These are phyloP conservation scores for Drosophila kambysellisi DNA, from an alignment of 2,888 invertebrate genomes.

Conservation along the genomic window DNA sequence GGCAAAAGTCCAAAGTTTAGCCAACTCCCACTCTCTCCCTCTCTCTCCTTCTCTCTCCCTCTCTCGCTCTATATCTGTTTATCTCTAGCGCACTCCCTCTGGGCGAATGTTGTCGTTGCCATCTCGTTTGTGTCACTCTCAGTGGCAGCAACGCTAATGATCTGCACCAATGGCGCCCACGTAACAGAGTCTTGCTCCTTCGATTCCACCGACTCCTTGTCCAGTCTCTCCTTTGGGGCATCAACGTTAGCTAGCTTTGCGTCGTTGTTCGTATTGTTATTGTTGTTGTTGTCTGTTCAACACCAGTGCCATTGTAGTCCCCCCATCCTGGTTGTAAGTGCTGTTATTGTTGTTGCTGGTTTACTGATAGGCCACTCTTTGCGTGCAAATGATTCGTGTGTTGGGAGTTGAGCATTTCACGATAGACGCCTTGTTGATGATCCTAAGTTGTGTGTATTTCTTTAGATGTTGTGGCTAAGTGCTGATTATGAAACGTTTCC, in stretches of 20 bases:
- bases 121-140: slow-evolving; percentile 55
- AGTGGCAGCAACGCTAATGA: slow-evolving; percentile 68
- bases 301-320: slow-evolving; percentile 22
- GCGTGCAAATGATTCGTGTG: slow-evolving; percentile 34
- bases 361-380: slow-evolving; percentile 2
- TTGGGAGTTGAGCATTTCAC: slow-evolving; percentile 12
- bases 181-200: slow-evolving; percentile 33
- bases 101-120: slow-evolving; percentile 41
- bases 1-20: slow-evolving; percentile 43
- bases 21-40: background rate
- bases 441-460: slow-evolving; percentile 6
- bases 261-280: slow-evolving; percentile 13
- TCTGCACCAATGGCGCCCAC: slow-evolving; percentile 74
- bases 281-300: slow-evolving; percentile 19
- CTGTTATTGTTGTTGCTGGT: background rate
- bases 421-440: slow-evolving; percentile 10
- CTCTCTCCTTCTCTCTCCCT: background rate
- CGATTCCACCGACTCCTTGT: background rate
- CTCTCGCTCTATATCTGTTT: background rate
- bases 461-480: background rate
- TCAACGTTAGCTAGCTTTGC: slow-evolving; percentile 35
- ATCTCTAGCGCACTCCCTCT: slow-evolving; percentile 4
- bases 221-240: slow-evolving; percentile 20
- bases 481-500: slow-evolving; percentile 1
- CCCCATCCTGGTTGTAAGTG: background rate